Base-by-base conservation (phyloP, 2,888 invertebrate species). In the Phortica okadai region DNA sequence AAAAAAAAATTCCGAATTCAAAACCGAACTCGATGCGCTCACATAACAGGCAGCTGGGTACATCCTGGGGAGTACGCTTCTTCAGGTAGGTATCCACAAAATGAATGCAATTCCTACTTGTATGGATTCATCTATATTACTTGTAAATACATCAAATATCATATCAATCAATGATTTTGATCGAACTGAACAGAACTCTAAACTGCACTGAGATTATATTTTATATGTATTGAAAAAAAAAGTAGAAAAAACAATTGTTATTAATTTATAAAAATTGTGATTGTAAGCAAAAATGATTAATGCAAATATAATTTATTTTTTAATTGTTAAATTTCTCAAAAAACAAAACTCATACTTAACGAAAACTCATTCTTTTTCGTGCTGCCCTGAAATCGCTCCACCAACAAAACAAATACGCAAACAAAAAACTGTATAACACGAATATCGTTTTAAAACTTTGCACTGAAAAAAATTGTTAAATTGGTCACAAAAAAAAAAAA, bases 11-110 rank as follows among this genome's bases (percentile, higher is more conserved):
- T 5, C 45, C 50, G 42, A 77, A 76, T 45, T 42, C 56, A 72
- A 66, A 44, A 56, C 42, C 21, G 33, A 58, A 78, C 45, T 33
- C 59, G 75, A 70, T 64, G 67, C 50, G 58, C 70, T 42, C 42
- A 54, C 56, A 77, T 14, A 33, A 83, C 82, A 91, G 98, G 98
- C 90, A 97, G 97, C 92, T 97, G 97, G 96, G 99, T 99, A 82
- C 98, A 99, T 93, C 99, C 99, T 83, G 99, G 98, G 89, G 99
- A 99, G 93, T 99, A 98, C 92, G 98, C 99, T 80, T 98, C 98
- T 82, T 98, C 99, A 93, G 99, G 99, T 99, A 94, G 89, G 90
- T 91, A 88, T 80, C 67, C 41, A 81, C 81, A 81, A 79, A 80
- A 62, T 62, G 62, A 80, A 87, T 86, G 82, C 84, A 84, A 86